Percentiles rank a stretch among this genome's conserved stretches.
Evolutionary conservation across 2,113 vertebrate genomes (phyloP).

Genomic region (Panthera uncia): DNA sequence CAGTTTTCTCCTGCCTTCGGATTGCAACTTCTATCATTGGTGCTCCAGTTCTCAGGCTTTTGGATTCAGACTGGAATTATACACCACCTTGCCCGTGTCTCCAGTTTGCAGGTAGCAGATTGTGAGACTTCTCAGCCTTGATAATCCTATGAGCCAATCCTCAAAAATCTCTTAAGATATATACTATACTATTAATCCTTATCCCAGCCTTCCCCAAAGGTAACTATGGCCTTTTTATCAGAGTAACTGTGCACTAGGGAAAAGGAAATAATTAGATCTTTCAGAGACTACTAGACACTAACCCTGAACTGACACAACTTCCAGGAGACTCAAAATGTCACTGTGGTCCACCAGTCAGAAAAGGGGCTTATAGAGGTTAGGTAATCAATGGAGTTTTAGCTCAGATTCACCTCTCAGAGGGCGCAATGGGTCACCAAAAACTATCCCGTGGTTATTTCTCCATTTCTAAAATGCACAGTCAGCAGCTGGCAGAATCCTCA

Average conservation of each 20-base stretch:
- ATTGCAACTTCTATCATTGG: not conserved
- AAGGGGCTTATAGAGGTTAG: not conserved
- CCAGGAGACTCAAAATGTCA: not conserved
- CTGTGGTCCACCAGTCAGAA: not conserved
- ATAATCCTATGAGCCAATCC: not conserved
- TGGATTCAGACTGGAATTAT: not conserved
- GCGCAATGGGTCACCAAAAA: not conserved
- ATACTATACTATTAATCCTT: not conserved
- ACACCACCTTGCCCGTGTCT: not conserved
- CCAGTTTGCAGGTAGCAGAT: not conserved
- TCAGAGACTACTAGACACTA: not conserved
- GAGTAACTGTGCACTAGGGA: not conserved
- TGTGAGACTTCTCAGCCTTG: not conserved
- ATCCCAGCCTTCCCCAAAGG: not conserved
- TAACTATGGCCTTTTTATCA: not conserved
- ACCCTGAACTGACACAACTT: not conserved
- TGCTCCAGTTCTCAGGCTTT: not conserved
- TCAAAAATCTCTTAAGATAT: not conserved
- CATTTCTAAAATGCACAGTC: not conserved
- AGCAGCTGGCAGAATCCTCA: not conserved
- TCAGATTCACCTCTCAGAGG: not conserved
- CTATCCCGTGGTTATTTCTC: not conserved
- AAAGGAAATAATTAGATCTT: not conserved
- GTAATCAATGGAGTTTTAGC: not conserved
- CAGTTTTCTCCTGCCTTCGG: not conserved